Evolutionary conservation across 1,140 invertebrate genomes (phyloP), one percentile per base, ranked within the genome.

Genomic region (Calliopsis andreniformis): DNA sequence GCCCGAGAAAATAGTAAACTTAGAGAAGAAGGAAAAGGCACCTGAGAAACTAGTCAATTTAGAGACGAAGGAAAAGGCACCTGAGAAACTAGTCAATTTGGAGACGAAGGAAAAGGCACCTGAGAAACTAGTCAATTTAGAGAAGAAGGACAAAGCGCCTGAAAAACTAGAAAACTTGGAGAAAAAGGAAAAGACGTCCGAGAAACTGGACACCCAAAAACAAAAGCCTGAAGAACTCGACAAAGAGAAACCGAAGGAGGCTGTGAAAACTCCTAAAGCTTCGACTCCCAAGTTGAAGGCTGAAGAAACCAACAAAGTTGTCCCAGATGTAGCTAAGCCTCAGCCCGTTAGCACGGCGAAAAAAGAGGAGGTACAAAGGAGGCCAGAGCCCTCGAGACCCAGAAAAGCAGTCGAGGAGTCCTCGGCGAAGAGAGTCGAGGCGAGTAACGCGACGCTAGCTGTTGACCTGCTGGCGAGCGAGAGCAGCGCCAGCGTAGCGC

Each of bases 401-500:
- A 45, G 32, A 55, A 45, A 55, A 10, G 30, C 10, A 4, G n/a
- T 5, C n/a, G n/a, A 73, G 16, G 45, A 64, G 20, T 1, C 45
- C 6, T 18, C 8, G n/a, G 16, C 4, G 51, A 59, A 12, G 30
- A 39, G 32, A 30, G 16, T 47, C 7, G 72, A 66, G 0, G 23
- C 53, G 12, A 35, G 4, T 5, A 64, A 12, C 16, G 61, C 42
- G 59, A 66, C 18, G n/a, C 25, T n/a, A 59, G 70, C 49, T 23
- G 56, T 72, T 49, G 43, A 61, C 56, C 43, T 51, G 43, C 56
- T 77, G 47, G 58, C 30, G 43, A 63, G 53, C 39, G 62, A 86
- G 49, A 82, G 30, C 73, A 78, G 64, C 53, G 66, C 71, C 67
- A 67, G 42, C 39, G 63, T 2, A 49, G 55, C 66, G 76, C 59